These are phyloP conservation scores for Oryzaephilus surinamensis DNA, from an alignment of 1,140 invertebrate species.

Conservation along the genomic window DNA sequence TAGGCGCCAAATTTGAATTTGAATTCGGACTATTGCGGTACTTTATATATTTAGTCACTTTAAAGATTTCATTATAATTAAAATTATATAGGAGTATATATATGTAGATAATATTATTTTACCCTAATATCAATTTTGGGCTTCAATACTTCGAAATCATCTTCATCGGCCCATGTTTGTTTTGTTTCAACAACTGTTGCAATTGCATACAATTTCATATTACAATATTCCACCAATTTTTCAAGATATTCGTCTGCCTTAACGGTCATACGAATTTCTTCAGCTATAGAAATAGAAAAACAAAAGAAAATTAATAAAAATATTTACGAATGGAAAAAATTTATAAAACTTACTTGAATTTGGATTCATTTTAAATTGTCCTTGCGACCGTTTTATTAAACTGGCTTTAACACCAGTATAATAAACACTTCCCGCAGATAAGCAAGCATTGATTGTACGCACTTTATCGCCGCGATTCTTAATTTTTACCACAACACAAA, in stretches of 20 bases:
- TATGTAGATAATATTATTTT: slow-evolving; percentile 12
- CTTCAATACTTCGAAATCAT: slow-evolving; percentile 62
- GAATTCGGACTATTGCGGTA: too few relatives aligned
- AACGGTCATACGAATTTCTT: slow-evolving; percentile 48
- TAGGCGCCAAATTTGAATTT: too few relatives aligned
- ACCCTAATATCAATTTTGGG: slow-evolving; percentile 56
- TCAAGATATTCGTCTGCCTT: slow-evolving; percentile 54
- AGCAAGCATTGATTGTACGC: slow-evolving; percentile 44
- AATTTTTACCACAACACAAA: slow-evolving; percentile 53
- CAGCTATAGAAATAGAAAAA: slow-evolving; percentile 38
- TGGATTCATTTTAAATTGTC: slow-evolving; percentile 48
- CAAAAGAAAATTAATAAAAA: slow-evolving; percentile 8
- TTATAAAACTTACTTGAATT: slow-evolving; percentile 33
- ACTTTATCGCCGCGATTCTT: slow-evolving; percentile 51
- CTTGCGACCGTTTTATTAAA: slow-evolving; percentile 56
- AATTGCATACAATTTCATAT: slow-evolving; percentile 61
- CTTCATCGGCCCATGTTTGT: slow-evolving; percentile 63
- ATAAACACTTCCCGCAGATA: slow-evolving; percentile 59
- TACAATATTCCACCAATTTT: slow-evolving; percentile 64
- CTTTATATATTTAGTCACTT: too few relatives aligned
- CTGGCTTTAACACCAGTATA: slow-evolving; percentile 64
- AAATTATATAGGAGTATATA: too few relatives aligned
- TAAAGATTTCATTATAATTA: too few relatives aligned
- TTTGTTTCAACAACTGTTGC: slow-evolving; percentile 59
- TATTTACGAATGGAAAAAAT: slow-evolving; percentile 9